Percentiles rank a stretch among this genome's conserved stretches.
Evolutionary conservation across 2,797 vertebrate genomes (phyloP).

Genomic region (Tarsius wallacei): DNA sequence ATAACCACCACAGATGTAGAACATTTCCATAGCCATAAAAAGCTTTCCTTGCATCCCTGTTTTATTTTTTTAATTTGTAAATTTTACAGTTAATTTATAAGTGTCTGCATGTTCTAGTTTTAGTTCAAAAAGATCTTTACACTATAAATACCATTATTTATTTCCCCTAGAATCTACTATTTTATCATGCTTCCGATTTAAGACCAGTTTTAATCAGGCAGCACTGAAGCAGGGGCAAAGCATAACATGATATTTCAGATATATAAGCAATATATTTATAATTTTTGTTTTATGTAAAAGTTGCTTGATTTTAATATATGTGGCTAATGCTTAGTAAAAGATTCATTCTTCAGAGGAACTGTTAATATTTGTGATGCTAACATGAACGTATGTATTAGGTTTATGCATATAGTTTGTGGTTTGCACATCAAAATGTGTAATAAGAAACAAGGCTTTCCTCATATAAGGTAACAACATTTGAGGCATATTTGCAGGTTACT

Average conservation of each 20-base stretch:
- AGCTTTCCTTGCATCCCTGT: neutral
- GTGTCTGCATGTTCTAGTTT: constrained; percentile 3
- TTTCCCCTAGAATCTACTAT: neutral
- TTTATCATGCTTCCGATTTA: neutral
- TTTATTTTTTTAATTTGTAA: constrained; percentile 9
- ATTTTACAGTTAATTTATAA: neutral
- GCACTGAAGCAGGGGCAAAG: neutral
- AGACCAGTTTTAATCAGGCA: neutral
- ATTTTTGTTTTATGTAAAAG: neutral
- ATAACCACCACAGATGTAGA: neutral
- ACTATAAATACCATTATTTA: neutral
- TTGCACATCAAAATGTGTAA: neutral
- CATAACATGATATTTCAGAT: neutral
- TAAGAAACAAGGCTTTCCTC: neutral
- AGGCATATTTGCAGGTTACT: neutral
- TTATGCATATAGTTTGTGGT: constrained; percentile 52
- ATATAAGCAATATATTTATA: neutral
- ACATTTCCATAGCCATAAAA: neutral
- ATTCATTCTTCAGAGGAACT: constrained; percentile 6
- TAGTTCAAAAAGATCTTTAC: neutral
- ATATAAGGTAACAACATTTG: constrained; percentile 28
- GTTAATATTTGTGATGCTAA: neutral
- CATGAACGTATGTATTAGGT: neutral
- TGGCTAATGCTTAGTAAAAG: neutral
- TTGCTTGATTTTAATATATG: neutral